phyloP scores from a whole-genome alignment of 92 coral and sea anemone species.

The Actinostola sp. region DNA sequence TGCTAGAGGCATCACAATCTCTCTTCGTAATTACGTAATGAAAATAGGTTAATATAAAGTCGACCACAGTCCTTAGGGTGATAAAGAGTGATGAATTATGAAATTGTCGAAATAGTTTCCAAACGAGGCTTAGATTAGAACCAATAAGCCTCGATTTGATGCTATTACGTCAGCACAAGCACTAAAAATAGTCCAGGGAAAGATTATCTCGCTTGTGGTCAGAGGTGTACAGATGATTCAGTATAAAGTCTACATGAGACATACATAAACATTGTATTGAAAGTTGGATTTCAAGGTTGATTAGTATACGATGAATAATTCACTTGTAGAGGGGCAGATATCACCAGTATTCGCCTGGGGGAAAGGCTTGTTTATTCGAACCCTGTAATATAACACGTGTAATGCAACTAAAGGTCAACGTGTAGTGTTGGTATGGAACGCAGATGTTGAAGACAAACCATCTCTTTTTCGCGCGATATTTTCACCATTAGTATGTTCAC shows the following conservation, averaged over 20 bases:
- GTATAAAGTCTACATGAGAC: too few relatives aligned
- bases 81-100: too few relatives aligned
- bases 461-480: neutral
- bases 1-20: too few relatives aligned
- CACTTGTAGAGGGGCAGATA: neutral
- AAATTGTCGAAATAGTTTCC: too few relatives aligned
- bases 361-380: neutral
- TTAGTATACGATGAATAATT: neutral
- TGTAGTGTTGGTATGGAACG: neutral
- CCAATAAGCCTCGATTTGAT: neutral
- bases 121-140: too few relatives aligned
- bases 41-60: too few relatives aligned
- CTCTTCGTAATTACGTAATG: too few relatives aligned
- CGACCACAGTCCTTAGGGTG: too few relatives aligned
- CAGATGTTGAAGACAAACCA: neutral
- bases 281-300: too few relatives aligned
- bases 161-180: neutral
- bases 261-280: too few relatives aligned
- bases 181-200: neutral
- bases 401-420: neutral
- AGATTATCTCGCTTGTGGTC: slow-evolving; percentile 2
- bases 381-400: neutral
- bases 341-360: slow-evolving; percentile 1
- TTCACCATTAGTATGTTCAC: neutral
- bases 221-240: too few relatives aligned